A percentile compares a stretch with the other conserved stretches of the same genome.
phyloP scores from a whole-genome alignment of 2,797 vertebrate species.

The Clamator glandarius region DNA sequence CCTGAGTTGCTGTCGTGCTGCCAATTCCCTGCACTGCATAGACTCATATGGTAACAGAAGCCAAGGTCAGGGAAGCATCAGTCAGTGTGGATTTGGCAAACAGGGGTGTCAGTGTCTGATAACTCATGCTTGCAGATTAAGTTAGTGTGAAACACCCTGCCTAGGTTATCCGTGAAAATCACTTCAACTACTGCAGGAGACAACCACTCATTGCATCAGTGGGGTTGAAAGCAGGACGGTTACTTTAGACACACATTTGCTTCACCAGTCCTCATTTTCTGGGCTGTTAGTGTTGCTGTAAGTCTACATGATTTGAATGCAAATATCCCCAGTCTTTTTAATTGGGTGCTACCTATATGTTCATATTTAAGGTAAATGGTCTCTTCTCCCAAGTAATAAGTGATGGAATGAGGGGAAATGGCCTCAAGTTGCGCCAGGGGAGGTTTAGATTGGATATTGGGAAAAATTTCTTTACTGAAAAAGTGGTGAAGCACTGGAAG shows the following conservation, averaged over 20 bases:
- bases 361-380: neutral
- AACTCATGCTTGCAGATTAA: neutral
- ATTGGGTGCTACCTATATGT: neutral
- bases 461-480: no score
- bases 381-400: no score
- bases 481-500: no score
- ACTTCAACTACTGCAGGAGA: conserved; percentile 25
- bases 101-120: neutral
- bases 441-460: no score
- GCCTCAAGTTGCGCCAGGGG: no score
- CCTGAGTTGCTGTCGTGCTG: conserved; percentile 23
- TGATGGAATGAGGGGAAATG: no score
- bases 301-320: neutral
- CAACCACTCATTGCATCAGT: neutral
- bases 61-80: conserved; percentile 62
- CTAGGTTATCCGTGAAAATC: conserved; percentile 24
- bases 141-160: conserved; percentile 29
- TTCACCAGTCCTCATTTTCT: neutral
- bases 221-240: neutral
- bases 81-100: conserved; percentile 45
- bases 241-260: neutral
- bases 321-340: neutral
- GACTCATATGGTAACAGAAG: conserved; percentile 34
- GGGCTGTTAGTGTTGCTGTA: neutral
- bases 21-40: neutral